Conservation (phyloP, 37 sponge, comb jelly and placozoan species). For the Petrosia ficiformis region DNA sequence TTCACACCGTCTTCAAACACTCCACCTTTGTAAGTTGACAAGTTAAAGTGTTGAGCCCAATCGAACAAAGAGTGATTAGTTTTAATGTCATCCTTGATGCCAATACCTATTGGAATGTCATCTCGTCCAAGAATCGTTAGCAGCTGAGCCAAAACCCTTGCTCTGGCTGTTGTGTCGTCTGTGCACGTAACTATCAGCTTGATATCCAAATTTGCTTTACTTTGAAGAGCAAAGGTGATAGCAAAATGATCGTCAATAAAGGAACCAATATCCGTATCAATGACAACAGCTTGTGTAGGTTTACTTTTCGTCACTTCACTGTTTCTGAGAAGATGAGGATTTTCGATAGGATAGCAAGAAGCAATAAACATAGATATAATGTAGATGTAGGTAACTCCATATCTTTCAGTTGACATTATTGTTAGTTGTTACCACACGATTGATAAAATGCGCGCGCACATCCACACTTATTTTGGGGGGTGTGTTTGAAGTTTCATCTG, state of each 20-base stretch:
- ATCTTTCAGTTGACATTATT: too few relatives aligned
- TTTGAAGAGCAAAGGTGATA: slow-evolving; percentile 54
- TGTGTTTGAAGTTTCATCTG: too few relatives aligned
- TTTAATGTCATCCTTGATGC: slow-evolving; percentile 22
- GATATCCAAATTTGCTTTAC: slow-evolving; percentile 39
- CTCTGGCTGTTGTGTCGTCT: slow-evolving; percentile 63
- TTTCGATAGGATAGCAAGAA: too few relatives aligned
- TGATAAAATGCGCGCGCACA: too few relatives aligned
- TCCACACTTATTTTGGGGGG: too few relatives aligned
- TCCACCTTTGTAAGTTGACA: slow-evolving; percentile 54
- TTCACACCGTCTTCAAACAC: slow-evolving; percentile 56
- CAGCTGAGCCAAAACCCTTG: slow-evolving; percentile 57
- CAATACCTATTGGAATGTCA: slow-evolving; percentile 75
- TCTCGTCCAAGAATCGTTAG: slow-evolving; percentile 42
- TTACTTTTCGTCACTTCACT: too few relatives aligned
- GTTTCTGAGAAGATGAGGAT: too few relatives aligned
- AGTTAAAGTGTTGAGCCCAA: slow-evolving; percentile 45
- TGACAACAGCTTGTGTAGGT: slow-evolving; percentile 59
- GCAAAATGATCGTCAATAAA: slow-evolving; percentile 69
- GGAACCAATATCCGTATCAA: slow-evolving; percentile 82
- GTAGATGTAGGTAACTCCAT: too few relatives aligned
- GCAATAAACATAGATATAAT: too few relatives aligned
- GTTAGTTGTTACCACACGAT: too few relatives aligned
- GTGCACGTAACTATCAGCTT: slow-evolving; percentile 64
- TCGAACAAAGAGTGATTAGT: slow-evolving; percentile 27